Evolutionary conservation across 2,113 vertebrate species (phyloP), one percentile per base, ranked within the genome.

Genomic region (Hemiscyllium ocellatum): DNA sequence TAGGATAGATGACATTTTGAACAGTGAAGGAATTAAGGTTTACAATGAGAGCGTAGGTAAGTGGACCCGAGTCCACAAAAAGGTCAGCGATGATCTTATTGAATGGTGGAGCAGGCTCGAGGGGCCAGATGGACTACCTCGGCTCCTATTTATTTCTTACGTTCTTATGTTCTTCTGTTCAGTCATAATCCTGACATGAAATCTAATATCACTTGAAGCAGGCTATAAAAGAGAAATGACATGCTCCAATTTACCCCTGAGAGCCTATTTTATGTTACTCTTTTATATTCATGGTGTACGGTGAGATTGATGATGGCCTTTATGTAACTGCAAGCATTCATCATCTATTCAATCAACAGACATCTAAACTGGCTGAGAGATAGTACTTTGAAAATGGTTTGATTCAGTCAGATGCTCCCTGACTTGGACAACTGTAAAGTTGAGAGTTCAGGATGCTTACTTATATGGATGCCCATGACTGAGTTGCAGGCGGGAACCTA

Each of bases 151-250:
- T 61, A 10, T 61, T 61, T 61, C 56, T 61, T 61, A 61, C 7
- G 56, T 12, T 61, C 56, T 61, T 61, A 61, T 61, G 56, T 61
- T 61, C 6, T 61, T 61, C 56, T 61, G 56, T 61, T 61, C 56
- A 61, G 10, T 61, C 33, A n/a, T 91, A 66, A n/a, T 91, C 61
- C 61, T 66, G 89, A 66, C 17, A 66, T 66, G 89, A 91, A 37
- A 91, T 91, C 29, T 66, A 91, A 91, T 91, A 66, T 65, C 65
- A 29, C 56, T 66, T 66, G 56, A 91, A 91, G 89, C 19, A 91
- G 61, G 15, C 56, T 61, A 37, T 66, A 22, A 91, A 90, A 90
- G n/a, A 29, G 10, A 91, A 66, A 7, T 33, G 56, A 91, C 61
- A 91, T 37, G 56, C 15, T 65, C 89, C 56, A 91, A 66, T 66